phyloP scores from a whole-genome alignment of 2,113 vertebrate species.

The Quiscalus mexicanus region DNA sequence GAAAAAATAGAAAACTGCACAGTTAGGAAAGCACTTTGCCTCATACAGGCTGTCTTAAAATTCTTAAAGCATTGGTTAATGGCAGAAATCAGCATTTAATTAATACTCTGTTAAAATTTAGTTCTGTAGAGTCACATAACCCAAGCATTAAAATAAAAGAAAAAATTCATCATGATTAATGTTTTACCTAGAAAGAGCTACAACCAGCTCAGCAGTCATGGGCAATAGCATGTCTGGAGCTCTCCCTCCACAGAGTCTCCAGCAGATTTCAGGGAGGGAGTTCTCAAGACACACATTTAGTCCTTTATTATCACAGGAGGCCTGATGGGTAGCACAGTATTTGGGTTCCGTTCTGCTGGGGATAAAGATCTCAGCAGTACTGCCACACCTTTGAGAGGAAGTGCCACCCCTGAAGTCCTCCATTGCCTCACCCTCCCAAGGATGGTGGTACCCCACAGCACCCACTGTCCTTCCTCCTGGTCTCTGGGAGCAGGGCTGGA shows the following conservation, averaged over 20 bases:
- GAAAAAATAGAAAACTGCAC: neutral
- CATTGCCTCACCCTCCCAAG: neutral
- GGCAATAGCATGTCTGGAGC: neutral
- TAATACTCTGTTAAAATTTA: neutral
- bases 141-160: neutral
- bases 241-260: neutral
- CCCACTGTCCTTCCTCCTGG: neutral
- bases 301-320: neutral
- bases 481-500: neutral
- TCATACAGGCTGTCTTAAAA: neutral
- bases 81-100: neutral
- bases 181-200: neutral
- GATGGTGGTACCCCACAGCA: fast-evolving
- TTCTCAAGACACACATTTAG: neutral
- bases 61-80: neutral
- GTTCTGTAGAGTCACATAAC: neutral
- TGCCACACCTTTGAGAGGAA: neutral
- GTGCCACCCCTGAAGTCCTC: neutral
- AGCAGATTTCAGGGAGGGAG: neutral
- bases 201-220: neutral
- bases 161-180: neutral
- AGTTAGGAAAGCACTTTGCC: neutral
- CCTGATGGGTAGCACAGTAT: neutral
- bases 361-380: neutral
- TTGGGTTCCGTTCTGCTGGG: neutral